Evolutionary conservation across 2,113 vertebrate genomes (phyloP).

Genomic region (Cygnus atratus): DNA sequence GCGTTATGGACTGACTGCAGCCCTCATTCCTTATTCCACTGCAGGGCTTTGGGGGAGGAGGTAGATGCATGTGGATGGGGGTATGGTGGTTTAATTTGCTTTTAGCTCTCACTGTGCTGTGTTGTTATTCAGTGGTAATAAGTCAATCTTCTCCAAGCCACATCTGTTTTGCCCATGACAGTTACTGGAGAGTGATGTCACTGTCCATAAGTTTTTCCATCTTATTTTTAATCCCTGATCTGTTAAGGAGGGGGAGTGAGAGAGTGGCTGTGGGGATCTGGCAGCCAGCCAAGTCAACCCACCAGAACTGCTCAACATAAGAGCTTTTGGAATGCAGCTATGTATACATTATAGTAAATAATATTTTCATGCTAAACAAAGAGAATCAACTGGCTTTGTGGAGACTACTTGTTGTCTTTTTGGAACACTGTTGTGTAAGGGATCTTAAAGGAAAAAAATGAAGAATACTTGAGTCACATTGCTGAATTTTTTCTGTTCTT

Average conservation of each 20-base stretch:
- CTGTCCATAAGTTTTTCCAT: not conserved
- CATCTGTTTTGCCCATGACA: not conserved
- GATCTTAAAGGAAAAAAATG: not conserved
- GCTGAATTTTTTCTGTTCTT: not conserved
- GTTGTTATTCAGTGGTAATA: not conserved
- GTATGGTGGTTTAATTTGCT: no score
- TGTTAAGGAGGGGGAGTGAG: not conserved
- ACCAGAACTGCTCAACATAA: not conserved
- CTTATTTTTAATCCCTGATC: not conserved
- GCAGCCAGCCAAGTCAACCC: not conserved
- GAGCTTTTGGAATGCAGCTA: not conserved
- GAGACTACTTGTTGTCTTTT: not conserved
- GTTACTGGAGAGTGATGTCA: not conserved
- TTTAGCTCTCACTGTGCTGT: not conserved
- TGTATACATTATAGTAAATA: not conserved
- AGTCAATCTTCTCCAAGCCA: not conserved
- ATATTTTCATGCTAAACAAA: not conserved
- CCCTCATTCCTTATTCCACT: no score
- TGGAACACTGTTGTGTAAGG: not conserved
- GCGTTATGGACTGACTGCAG: no score
- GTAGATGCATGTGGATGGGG: no score
- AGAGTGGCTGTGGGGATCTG: not conserved
- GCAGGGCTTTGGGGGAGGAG: no score
- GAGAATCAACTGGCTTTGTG: not conserved
- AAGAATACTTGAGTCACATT: accelerated